A percentile compares a stretch with the other conserved stretches of the same genome.
phyloP scores from a whole-genome alignment of 37 sponge, comb jelly and placozoan species.

The Aplysina aerophoba region DNA sequence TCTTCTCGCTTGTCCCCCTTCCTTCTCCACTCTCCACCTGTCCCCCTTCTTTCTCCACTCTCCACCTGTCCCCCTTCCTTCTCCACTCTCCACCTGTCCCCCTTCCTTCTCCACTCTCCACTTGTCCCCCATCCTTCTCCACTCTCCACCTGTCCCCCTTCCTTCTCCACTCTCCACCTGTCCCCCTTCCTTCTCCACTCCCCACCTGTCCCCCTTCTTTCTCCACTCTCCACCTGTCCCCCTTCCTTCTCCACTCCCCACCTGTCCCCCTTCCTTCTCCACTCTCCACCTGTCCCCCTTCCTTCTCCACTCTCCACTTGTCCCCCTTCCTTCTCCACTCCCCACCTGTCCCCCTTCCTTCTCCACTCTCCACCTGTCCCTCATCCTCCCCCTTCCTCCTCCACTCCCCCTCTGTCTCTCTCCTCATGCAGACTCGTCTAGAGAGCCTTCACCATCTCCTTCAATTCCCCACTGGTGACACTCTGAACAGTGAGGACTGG shows the following conservation, averaged over 20 bases:
- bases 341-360: not conserved
- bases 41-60: too few species aligned
- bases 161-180: too few species aligned
- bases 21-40: not conserved
- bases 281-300: too few species aligned
- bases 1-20: too few species aligned
- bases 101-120: too few species aligned
- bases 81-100: not conserved
- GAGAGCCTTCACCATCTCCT: constrained; percentile 60
- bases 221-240: not conserved
- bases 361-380: not conserved
- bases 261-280: not conserved
- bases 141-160: not conserved
- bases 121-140: constrained; percentile 1
- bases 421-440: constrained; percentile 52
- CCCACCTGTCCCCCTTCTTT: not conserved
- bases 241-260: not conserved
- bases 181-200: not conserved
- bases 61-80: too few species aligned
- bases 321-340: too few species aligned
- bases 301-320: not conserved
- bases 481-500: constrained; percentile 69
- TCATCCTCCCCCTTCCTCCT: not conserved
- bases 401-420: not conserved
- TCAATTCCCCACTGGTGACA: constrained; percentile 73